Conservation (phyloP, 2,888 invertebrate species). For the Hirudinaria manillensis region DNA sequence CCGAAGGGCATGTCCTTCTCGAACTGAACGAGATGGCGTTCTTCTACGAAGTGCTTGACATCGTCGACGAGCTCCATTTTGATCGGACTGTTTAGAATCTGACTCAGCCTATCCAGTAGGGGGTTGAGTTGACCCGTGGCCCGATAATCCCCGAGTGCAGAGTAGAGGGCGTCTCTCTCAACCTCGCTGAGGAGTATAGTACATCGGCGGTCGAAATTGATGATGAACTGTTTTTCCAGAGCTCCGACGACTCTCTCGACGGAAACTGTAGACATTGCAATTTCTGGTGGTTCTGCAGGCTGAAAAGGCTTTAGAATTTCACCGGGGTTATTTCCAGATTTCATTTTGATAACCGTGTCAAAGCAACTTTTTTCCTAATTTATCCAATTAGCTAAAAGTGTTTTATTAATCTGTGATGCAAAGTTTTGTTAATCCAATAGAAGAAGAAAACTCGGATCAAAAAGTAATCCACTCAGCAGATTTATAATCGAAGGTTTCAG, state of each 20-base stretch:
- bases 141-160: slow-evolving; percentile 41
- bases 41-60: slow-evolving; percentile 43
- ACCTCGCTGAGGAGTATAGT: slow-evolving; percentile 27
- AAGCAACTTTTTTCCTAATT: too few species aligned
- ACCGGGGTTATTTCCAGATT: too few species aligned
- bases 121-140: slow-evolving; percentile 35
- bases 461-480: too few species aligned
- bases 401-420: too few species aligned
- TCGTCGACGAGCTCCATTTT: slow-evolving; percentile 44
- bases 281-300: not conserved
- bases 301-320: not conserved
- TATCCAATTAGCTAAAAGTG: too few species aligned
- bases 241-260: too few species aligned
- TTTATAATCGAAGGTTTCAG: too few species aligned
- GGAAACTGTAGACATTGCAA: not conserved
- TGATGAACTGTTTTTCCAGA: slow-evolving; percentile 13
- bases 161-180: slow-evolving; percentile 44
- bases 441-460: too few species aligned
- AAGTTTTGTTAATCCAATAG: too few species aligned
- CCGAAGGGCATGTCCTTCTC: slow-evolving; percentile 39
- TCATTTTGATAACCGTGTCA: too few species aligned
- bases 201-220: slow-evolving; percentile 28
- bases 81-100: slow-evolving; percentile 43
- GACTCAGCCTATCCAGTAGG: slow-evolving; percentile 40
- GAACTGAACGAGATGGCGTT: slow-evolving; percentile 41